phyloP scores from a whole-genome alignment of 2,888 invertebrate genomes.

The Zygothrica quintamaculata region DNA sequence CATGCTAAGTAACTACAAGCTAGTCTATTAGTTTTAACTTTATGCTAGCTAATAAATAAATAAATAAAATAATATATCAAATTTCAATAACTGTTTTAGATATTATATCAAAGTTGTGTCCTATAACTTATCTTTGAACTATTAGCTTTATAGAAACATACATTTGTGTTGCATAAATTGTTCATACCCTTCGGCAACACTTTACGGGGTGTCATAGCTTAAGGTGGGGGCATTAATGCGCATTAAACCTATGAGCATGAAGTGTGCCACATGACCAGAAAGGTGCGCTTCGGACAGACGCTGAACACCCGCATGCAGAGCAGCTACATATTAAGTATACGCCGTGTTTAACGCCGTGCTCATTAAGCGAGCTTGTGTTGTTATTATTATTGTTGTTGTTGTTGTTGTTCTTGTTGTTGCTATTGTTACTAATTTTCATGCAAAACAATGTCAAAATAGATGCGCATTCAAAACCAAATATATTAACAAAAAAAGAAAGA shows the following conservation, averaged over 20 bases:
- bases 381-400: constrained; percentile 18
- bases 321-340: too few relatives aligned
- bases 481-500: constrained; percentile 4
- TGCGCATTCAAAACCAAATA: constrained; percentile 33
- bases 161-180: too few relatives aligned
- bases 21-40: too few relatives aligned
- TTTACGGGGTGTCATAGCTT: constrained; percentile 6
- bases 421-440: constrained; percentile 47
- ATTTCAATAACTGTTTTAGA: too few relatives aligned
- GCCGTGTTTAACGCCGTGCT: too few relatives aligned
- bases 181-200: not conserved
- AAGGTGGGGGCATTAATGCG: constrained; percentile 46
- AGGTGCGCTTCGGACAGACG: constrained; percentile 43
- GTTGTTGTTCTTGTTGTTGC: constrained; percentile 20
- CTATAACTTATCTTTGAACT: too few relatives aligned
- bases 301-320: constrained; percentile 26
- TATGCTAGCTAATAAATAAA: too few relatives aligned
- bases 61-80: too few relatives aligned
- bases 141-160: too few relatives aligned
- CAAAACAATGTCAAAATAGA: constrained; percentile 50
- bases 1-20: too few relatives aligned
- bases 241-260: constrained; percentile 62
- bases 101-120: too few relatives aligned
- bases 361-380: constrained; percentile 62
- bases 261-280: constrained; percentile 53